Evolutionary conservation across 1,140 invertebrate species (phyloP), one percentile per base, ranked within the genome.

Genomic region (Dinothrombium tinctorium): DNA sequence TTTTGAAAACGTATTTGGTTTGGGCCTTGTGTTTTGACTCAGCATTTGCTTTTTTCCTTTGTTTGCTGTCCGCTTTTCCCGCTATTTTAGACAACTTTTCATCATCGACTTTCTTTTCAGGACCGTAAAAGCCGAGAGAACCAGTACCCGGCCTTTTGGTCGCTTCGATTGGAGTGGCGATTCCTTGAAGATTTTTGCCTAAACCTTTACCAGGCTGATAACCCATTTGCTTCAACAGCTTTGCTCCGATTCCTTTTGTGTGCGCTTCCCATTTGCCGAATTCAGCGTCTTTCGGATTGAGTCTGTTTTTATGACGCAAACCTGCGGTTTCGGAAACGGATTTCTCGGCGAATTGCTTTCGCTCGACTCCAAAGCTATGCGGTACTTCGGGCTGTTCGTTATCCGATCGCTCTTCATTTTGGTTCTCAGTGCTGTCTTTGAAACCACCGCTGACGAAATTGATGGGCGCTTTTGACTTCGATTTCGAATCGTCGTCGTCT

Each of bases 151-250:
- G 87, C 24, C 92, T 63, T 24, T 89, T 59, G 46, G 75, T 72
- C 0, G 87, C 90, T 59, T 90, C 80, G 20, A 99, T 80, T 1
- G 94, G 94, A 29, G 78, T 76, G 9, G 74, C 73, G 41, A 96
- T 95, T 54, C 94, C 94, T 60, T 96, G 87, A 19, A 87, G 61
- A 46, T 79, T 71, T 62, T 92, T 94, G 26, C 94, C 94, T 8
- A 99, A 62, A 57, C 92, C 94, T 67, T 80, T 87, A 2, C 92
- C 92, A 15, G 82, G 80, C 64, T 92, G 69, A 54, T 83, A 95
- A 50, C 94, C 92, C 90, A 96, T 98, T 67, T 92, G 41, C 3
- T 17, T 7, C 17, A 49, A 31, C 1, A 96, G 58, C 59, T 94
- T 95, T 26, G 81, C 76, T 19, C 89, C 89, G 55, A 95, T 92